These are phyloP conservation scores for Notodonta ziczac DNA, from an alignment of 2,888 invertebrate species.

Conservation along the genomic window DNA sequence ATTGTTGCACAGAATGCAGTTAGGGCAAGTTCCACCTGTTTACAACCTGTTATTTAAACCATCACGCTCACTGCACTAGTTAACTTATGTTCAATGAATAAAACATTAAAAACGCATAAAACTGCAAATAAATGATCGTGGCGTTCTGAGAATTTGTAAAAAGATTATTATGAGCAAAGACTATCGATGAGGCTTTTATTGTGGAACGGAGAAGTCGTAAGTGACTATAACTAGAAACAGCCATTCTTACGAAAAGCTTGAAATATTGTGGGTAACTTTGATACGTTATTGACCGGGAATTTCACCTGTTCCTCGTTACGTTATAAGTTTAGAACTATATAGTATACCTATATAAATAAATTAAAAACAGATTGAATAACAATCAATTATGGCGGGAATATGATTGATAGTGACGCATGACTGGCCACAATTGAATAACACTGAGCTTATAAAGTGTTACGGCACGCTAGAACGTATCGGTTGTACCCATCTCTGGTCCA, in stretches of 20 bases:
- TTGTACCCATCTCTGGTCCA: slow-evolving; percentile 14
- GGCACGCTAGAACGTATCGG: slow-evolving; percentile 15
- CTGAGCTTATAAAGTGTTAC: slow-evolving; percentile 32
- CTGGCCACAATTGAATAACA: slow-evolving; percentile 40
- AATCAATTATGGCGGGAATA: slow-evolving; percentile 35
- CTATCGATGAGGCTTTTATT: not conserved
- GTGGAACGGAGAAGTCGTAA: not conserved
- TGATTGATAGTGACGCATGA: slow-evolving; percentile 49
- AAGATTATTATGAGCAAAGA: not conserved
- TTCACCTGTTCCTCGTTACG: not conserved
- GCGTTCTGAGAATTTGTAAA: not conserved
- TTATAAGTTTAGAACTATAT: slow-evolving; percentile 3
- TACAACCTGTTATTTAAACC: slow-evolving; percentile 53
- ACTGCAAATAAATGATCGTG: not conserved
- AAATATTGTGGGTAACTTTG: too few species aligned
- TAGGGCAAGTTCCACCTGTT: slow-evolving; percentile 59
- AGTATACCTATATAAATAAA: slow-evolving; percentile 16
- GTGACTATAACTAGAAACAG: not conserved
- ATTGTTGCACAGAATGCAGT: slow-evolving; percentile 56
- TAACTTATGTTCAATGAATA: slow-evolving; percentile 36
- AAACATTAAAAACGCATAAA: slow-evolving; percentile 13
- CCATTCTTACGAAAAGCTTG: too few species aligned
- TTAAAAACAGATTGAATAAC: slow-evolving; percentile 31
- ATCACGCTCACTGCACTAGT: slow-evolving; percentile 38
- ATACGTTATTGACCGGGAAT: not conserved